Base-by-base conservation (phyloP, 2,113 vertebrate species). In the Bothrops jararaca region DNA sequence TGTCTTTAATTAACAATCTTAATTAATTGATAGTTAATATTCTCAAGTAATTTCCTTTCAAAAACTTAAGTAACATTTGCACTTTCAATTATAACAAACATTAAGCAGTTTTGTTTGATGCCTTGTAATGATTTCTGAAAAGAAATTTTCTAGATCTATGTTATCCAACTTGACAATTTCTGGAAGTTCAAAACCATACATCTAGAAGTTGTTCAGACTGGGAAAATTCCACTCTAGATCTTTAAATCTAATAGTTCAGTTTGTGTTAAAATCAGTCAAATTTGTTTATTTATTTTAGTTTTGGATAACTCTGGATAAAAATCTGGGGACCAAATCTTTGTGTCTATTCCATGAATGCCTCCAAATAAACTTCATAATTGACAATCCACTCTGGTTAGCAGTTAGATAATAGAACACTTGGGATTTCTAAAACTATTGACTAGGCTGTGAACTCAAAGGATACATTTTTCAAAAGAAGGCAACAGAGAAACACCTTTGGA, bases 1-100 rank as follows among this genome's bases (percentile, higher is more conserved):
- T 97, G 95, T 94, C 95, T 96, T 94, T 96, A 96, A 96, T 97
- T 96, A 97, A 95, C 90, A 3, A 1, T 92, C 95, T 95, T 95
- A 97, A 96, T 97, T 96, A 96, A 93, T 15, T 95, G 93, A 93
- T 88, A 29, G 95, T 93, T 96, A 96, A 96, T 96, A 96, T 94
- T 96, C 1, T n/a, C 93, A 96, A 97, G 94, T 91, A 57, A 92
- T 96, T 95, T 95, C 94, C 94, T 95, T 95, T 94, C 94, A 93
- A 95, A 95, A 95, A 86, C 26, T 80, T 94, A 95, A 95, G 58
- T 10, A 96, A 94, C 94, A 96, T 94, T 0, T 2, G 86, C 89
- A 93, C 22, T 92, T 97, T 95, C 86, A 95, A 56, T 93, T 94
- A 94, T 94, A 93, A 95, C 88, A 96, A 95, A 96, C 94, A 90